phyloP scores from a whole-genome alignment of 2,797 vertebrate species.

The Paratrypauchen microcephalus region DNA sequence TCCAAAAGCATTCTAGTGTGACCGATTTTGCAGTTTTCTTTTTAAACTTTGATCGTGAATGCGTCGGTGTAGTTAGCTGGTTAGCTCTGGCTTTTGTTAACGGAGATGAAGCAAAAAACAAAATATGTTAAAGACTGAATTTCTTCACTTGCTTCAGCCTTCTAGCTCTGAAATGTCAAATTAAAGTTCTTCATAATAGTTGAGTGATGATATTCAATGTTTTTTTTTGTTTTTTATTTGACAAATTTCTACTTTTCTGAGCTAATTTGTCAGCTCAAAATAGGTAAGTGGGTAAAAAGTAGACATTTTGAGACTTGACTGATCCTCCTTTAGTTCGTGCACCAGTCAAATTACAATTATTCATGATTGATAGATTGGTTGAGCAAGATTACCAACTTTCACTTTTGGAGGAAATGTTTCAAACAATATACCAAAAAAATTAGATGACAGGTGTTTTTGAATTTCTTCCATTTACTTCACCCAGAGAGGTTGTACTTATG shows the following conservation, averaged over 20 bases:
- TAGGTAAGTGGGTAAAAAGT: background rate
- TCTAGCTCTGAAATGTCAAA: background rate
- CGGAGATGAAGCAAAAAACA: too few species aligned
- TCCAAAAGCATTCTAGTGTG: conserved; percentile 15
- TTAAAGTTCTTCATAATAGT: background rate
- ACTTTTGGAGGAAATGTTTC: background rate
- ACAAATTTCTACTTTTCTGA: background rate
- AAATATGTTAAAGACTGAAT: too few species aligned
- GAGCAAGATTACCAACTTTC: conserved; percentile 14
- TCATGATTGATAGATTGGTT: background rate
- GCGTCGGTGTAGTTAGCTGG: background rate
- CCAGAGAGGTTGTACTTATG: too few species aligned
- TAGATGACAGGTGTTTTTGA: too few species aligned
- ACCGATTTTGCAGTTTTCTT: conserved; percentile 29
- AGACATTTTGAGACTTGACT: background rate
- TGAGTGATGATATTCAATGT: background rate
- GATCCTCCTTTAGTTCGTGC: background rate
- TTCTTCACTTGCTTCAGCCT: background rate
- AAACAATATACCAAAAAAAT: background rate
- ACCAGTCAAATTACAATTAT: background rate
- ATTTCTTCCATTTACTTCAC: too few species aligned
- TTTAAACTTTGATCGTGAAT: conserved; percentile 11
- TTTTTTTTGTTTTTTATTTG: background rate
- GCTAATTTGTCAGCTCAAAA: background rate
- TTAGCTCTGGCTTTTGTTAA: too few species aligned